phyloP scores from a whole-genome alignment of 2,888 invertebrate species.

The Mantis religiosa region DNA sequence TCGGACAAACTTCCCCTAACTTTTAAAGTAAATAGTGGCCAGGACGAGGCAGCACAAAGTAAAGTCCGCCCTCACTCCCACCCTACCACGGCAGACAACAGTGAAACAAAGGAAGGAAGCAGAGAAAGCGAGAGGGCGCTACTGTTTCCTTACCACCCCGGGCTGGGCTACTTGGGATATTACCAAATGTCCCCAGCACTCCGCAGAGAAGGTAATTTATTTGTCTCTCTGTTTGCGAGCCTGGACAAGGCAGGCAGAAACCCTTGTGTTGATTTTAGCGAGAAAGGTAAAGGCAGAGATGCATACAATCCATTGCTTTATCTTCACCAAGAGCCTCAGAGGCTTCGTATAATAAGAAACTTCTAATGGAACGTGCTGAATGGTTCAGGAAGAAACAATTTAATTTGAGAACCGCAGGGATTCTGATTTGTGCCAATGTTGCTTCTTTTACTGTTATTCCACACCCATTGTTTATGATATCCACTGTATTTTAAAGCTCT shows the following conservation, averaged over 20 bases:
- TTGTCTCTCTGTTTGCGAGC: neutral
- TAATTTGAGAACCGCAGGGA: too few relatives aligned
- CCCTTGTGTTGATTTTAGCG: neutral
- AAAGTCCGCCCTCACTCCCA: neutral
- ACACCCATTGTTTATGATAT: too few relatives aligned
- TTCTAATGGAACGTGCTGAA: neutral
- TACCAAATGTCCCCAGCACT: neutral
- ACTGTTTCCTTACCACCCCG: neutral
- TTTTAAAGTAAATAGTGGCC: constrained; percentile 17
- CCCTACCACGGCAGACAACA: neutral
- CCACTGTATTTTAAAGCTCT: too few relatives aligned
- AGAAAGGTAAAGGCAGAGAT: neutral
- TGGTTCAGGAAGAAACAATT: too few relatives aligned
- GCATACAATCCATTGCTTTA: neutral
- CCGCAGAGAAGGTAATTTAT: neutral
- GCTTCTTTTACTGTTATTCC: too few relatives aligned
- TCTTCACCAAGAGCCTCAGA: neutral
- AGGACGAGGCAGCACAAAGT: neutral
- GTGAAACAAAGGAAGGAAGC: neutral
- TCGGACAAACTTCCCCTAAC: neutral
- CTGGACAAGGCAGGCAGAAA: neutral
- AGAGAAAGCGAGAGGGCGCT: neutral
- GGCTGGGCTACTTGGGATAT: neutral
- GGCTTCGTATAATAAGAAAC: neutral
- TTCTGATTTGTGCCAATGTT: neutral